phyloP scores from a whole-genome alignment of 37 sponge, comb jelly and placozoan species.

The Hexactinellida sp. region DNA sequence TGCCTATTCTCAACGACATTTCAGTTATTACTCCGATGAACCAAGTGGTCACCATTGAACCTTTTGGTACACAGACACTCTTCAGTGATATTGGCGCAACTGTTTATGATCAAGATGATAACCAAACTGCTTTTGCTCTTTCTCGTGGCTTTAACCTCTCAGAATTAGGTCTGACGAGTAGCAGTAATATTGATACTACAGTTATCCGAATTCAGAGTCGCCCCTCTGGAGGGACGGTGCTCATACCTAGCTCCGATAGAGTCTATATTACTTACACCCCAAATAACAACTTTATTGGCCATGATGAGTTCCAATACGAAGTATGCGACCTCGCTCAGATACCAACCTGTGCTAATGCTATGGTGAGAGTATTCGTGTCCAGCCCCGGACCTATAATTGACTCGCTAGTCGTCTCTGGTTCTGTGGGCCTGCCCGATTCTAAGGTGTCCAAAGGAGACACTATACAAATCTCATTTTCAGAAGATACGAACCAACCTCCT shows the following conservation, averaged over 20 bases:
- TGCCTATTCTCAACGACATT: conserved; percentile 47
- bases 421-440: conserved; percentile 19
- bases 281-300: conserved; percentile 34
- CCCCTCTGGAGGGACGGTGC: conserved; percentile 26
- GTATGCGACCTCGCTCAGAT: conserved; percentile 41
- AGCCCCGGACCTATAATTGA: conserved; percentile 39
- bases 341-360: conserved; percentile 41
- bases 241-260: not conserved
- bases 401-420: conserved; percentile 29
- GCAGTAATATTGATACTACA: conserved; percentile 42
- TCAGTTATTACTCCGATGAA: conserved; percentile 21
- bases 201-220: conserved; percentile 20
- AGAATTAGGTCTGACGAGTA: conserved; percentile 22
- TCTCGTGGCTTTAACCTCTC: conserved; percentile 29
- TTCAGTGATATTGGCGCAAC: conserved; percentile 26
- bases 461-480: conserved; percentile 35
- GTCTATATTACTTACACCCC: conserved; percentile 41
- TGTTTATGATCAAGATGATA: conserved; percentile 63
- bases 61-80: conserved; percentile 36
- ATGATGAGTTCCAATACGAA: conserved; percentile 47
- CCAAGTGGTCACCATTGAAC: conserved; percentile 24
- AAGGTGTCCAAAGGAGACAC: conserved; percentile 53
- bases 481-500: conserved; percentile 72
- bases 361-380: conserved; percentile 38
- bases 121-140: conserved; percentile 25